A percentile compares a stretch with the other conserved stretches of the same genome.
These are phyloP conservation scores for Campylomormyrus tamandua DNA, from an alignment of 2,113 vertebrate species.

Conservation along the genomic window DNA sequence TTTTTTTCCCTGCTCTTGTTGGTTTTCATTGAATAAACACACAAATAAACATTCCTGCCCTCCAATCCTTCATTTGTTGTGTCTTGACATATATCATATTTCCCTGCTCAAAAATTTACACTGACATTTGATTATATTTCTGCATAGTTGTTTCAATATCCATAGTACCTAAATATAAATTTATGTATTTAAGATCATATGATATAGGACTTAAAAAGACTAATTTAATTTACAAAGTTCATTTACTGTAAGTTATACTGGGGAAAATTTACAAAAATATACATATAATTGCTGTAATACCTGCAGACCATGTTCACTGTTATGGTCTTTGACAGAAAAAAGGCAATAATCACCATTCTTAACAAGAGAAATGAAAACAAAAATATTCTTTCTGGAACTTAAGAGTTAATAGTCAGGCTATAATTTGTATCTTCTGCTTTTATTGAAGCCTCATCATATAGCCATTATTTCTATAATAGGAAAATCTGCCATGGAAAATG, in stretches of 20 bases:
- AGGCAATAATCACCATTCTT: background rate
- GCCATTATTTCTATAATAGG: slow-evolving; percentile 47
- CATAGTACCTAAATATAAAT: background rate
- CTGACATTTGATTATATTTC: background rate
- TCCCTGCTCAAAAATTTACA: background rate
- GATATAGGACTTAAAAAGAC: background rate
- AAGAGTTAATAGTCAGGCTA: background rate
- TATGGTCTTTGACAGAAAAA: background rate
- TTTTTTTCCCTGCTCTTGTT: background rate
- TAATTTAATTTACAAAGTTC: background rate
- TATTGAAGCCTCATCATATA: slow-evolving; percentile 30
- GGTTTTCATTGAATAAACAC: background rate
- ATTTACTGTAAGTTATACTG: background rate
- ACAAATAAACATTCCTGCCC: no score
- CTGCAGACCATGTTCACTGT: background rate
- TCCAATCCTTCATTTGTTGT: background rate
- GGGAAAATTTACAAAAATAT: background rate
- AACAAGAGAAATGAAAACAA: background rate
- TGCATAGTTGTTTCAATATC: background rate
- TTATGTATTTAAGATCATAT: background rate
- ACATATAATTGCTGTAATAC: background rate
- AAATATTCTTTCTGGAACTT: background rate
- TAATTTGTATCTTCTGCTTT: slow-evolving; percentile 32
- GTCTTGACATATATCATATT: background rate
- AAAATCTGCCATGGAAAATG: slow-evolving; percentile 52